Base-by-base conservation (phyloP, 2,888 invertebrate genomes). In the Ariolimax columbianus region DNA sequence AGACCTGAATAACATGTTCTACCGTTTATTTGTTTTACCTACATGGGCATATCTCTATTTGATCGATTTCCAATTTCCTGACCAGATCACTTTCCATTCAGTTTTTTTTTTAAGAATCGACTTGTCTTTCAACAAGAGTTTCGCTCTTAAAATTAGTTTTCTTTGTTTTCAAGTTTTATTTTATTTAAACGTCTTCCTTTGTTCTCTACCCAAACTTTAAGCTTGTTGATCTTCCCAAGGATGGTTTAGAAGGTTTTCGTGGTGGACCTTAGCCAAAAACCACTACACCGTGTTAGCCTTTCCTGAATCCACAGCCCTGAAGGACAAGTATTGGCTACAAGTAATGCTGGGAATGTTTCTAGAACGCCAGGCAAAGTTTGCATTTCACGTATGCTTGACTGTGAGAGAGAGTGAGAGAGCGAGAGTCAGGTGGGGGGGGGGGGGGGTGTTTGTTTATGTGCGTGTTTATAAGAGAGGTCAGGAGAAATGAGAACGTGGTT, bases 161-260 rank as follows among this genome's bases (percentile, higher is more conserved):
- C 17, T 33, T 33, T 23, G 66, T 33, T 66, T n/a, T 66, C 66
- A 23, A n/a, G 4, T 14, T 33, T 4, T 66, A 63, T n/a, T 33
- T 30, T 33, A 33, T 66, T 66, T 14, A 66, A 66, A 66, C 2
- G 40, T 23, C 4, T 23, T 40, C 7, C 38, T 40, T 40, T 72
- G 72, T 40, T 11, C 40, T 72, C 1, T 26, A 40, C 38, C 40
- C 38, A 72, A 38, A 38, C 26, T 9, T 26, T 23, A 38, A 40
- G 3, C 38, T 1, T 75, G 75, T 75, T 75, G 75, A 75, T 75
- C 51, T 75, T 75, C 75, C 51, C 75, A 75, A 75, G 75, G 33
- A 33, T 33, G 75, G 19, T 47, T 51, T 51, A 75, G 51, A 19
- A 75, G 19, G 33, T 75, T 51, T 26, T 23, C 51, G 51, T 51